Evolutionary conservation across 2,888 invertebrate species (phyloP).

Genomic region (Tethea ocularis): DNA sequence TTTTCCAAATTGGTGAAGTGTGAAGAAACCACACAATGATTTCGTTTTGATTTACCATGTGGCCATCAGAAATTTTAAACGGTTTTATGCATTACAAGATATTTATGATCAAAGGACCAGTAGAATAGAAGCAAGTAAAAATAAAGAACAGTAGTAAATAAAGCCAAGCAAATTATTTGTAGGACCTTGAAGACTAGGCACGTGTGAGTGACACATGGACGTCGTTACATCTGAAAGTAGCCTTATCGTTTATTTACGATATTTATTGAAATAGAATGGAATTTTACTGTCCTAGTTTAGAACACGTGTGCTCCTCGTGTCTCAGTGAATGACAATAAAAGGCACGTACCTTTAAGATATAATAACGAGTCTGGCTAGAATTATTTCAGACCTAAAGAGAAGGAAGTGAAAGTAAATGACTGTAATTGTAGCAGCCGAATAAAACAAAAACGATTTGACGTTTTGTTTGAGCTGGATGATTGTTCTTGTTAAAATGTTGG

Average conservation of each 20-base stretch:
- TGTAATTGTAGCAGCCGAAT: not conserved
- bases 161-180: not conserved
- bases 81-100: too few relatives aligned
- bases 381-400: not conserved
- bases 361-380: not conserved
- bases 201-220: too few relatives aligned
- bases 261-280: conserved; percentile 8
- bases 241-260: conserved; percentile 10
- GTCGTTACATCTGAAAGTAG: not conserved
- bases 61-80: too few relatives aligned
- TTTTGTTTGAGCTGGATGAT: not conserved
- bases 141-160: too few relatives aligned
- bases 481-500: not conserved
- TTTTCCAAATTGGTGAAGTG: too few relatives aligned
- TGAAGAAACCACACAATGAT: too few relatives aligned
- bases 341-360: not conserved
- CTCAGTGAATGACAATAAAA: conserved; percentile 32
- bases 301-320: conserved; percentile 27
- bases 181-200: not conserved
- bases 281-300: conserved; percentile 16
- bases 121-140: too few relatives aligned
- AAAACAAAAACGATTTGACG: not conserved
- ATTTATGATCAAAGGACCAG: too few relatives aligned
- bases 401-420: not conserved
- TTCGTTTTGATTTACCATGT: too few relatives aligned